Base-by-base conservation (phyloP, 2,888 invertebrate species). In the Villa cingulata region DNA sequence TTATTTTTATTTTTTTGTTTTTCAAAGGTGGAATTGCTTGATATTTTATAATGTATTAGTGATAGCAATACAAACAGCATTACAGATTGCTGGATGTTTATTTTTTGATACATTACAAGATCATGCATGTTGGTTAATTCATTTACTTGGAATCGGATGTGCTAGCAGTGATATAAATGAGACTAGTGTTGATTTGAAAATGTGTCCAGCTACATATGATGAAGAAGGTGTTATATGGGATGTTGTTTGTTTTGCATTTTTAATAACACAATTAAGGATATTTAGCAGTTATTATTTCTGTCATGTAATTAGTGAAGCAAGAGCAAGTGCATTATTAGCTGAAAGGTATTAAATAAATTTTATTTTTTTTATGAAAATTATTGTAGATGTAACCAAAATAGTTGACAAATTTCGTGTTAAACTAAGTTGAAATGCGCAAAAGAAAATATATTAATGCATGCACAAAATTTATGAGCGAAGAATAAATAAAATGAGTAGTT, bases 271-370 rank as follows among this genome's bases (percentile, higher is more conserved):
- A 68, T 75, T 88, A 57, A 75, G 97, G 54, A 77, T 97, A 46
- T 96, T 96, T 72, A 83, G 85, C 60, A 94, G 92, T 56, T 90
- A 90, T 70, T 96, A 97, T 70, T 99, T 99, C 75, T 88, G 92
- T 63, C 89, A 97, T 66, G 86, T 97, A 53, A 86, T 97, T 34
- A 86, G 89, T 62, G 97, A 97, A 65, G 86, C 94, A 42, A 87
- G 91, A 70, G 95, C 96, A 2, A 94, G 95, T 64, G 86, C 91
- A 23, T 83, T 91, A 52, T 74, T 98, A 34, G 92, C 96, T 4
- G 95, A 95, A 5, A 81, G 90, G 86, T 84, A 68, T 52, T 49
- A 51, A 20, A 20, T 34, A 19, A 14, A 39, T 23, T 15, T 2
- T n/a, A n/a, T n/a, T n/a, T n/a, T n/a, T n/a, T n/a, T n/a, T n/a